Percentiles rank a stretch among this genome's conserved stretches.
phyloP scores from a whole-genome alignment of 2,797 vertebrate species.

The Hephaestus fuliginosus region DNA sequence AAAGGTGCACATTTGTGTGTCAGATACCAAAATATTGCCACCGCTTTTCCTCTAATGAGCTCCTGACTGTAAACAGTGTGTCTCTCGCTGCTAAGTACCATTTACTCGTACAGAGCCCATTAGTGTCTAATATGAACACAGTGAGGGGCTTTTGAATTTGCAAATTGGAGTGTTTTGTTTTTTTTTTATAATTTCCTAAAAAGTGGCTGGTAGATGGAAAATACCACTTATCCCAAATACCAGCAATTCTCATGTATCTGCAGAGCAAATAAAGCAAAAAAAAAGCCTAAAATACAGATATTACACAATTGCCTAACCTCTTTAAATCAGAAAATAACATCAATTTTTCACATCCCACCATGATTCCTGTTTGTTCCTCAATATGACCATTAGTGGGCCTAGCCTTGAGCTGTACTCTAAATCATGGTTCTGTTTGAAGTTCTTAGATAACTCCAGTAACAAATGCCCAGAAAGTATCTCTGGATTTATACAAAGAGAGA shows the following conservation, averaged over 20 bases:
- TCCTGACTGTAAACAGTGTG: constrained; percentile 22
- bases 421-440: constrained; percentile 54
- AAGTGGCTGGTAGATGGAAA: constrained; percentile 11
- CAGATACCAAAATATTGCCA: constrained; percentile 40
- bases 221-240: constrained; percentile 12
- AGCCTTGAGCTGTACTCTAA: constrained; percentile 17
- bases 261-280: neutral
- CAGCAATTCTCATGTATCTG: neutral
- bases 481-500: constrained; percentile 44
- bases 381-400: constrained; percentile 9
- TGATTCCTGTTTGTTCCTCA: neutral
- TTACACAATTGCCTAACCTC: neutral
- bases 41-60: constrained; percentile 43
- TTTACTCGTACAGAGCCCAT: constrained; percentile 34
- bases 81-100: constrained; percentile 44
- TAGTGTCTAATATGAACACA: constrained; percentile 37
- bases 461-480: constrained; percentile 38
- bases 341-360: neutral
- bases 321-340: neutral
- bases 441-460: constrained; percentile 30
- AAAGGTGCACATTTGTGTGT: constrained; percentile 11
- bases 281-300: neutral
- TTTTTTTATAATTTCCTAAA: constrained; percentile 23
- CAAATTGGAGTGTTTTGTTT: neutral
- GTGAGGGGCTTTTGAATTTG: constrained; percentile 14